Evolutionary conservation across 1,140 invertebrate species (phyloP), one percentile per base, ranked within the genome.

Genomic region (Calephelis nemesis): DNA sequence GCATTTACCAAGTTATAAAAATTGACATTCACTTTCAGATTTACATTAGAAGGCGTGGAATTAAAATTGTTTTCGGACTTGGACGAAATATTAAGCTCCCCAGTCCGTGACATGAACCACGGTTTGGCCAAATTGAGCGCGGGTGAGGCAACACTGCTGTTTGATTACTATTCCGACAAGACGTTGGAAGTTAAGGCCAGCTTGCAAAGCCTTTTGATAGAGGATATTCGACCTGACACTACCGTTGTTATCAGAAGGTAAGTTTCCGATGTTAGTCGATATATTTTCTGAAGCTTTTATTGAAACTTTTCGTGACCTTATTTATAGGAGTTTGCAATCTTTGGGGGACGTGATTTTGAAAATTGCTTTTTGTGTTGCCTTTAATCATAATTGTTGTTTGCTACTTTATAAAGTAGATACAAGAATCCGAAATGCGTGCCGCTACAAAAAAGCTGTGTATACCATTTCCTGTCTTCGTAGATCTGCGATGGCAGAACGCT

Each of bases 41-140:
- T 96, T 68, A 93, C 92, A 7, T 86, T 96, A 40, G 96, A 97
- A 76, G 95, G 95, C 30, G 68, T 96, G 3, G 94, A 95, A 74
- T 68, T 97, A 1, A 94, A 94, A 77, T 85, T 97, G 4, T 96
- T 95, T 79, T 95, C 94, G 48, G 96, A 96, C 75, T 94, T 94
- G 65, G 95, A 96, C 70, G 96, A 96, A 86, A 93, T 96, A 2
- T 81, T 96, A 9, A 96, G 95, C 84, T 96, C 95, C 4, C 95
- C 95, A 1, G 95, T 96, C 1, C 91, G 95, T 12, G 95, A 96
- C 78, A 79, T 95, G 68, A 95, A 95, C 77, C 95, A 95, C 70
- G 95, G 95, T 1, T 86, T 96, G 12, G 95, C 95, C 12, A 95
- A 94, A 77, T 85, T 97, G 42, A 94, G 94, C 45, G 93, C 96